Percentiles rank a stretch among this genome's conserved stretches.
phyloP scores from a whole-genome alignment of 2,113 vertebrate genomes.

The Theristicus caerulescens region DNA sequence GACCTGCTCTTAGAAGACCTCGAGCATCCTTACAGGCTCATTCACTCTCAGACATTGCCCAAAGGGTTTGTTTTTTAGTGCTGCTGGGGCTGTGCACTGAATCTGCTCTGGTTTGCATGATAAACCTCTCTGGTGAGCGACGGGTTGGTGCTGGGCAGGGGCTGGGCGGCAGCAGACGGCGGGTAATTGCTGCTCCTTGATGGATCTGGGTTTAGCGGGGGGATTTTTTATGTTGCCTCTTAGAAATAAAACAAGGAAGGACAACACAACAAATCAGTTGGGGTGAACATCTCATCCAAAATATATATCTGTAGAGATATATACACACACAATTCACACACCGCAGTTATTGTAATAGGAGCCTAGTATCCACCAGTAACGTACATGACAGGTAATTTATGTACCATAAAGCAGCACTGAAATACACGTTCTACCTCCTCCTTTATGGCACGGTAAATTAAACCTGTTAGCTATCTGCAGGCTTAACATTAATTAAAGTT shows the following conservation, averaged over 20 bases:
- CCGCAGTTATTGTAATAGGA: background rate
- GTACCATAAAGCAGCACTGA: constrained; percentile 35
- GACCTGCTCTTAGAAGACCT: background rate
- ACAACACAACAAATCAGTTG: background rate
- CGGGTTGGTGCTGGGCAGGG: background rate
- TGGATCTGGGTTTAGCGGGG: background rate
- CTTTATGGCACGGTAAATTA: constrained; percentile 53
- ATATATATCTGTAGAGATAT: constrained; percentile 1
- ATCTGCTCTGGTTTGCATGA: background rate
- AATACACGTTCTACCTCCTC: background rate
- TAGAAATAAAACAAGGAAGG: constrained; percentile 32
- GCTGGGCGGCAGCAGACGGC: background rate
- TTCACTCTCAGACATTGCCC: background rate
- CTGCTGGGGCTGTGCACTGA: background rate
- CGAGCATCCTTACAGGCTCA: background rate
- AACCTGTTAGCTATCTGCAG: constrained; percentile 28
- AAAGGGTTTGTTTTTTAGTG: background rate
- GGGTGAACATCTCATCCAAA: background rate
- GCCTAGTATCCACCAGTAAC: background rate
- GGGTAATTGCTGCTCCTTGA: background rate
- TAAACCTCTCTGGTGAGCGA: background rate
- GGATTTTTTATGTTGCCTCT: background rate
- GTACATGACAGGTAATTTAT: constrained; percentile 41
- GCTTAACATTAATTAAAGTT: constrained; percentile 32
- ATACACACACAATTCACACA: background rate